A percentile compares a stretch with the other conserved stretches of the same genome.
Evolutionary conservation across 2,113 vertebrate genomes (phyloP).

Genomic region (Syngnathus typhle): DNA sequence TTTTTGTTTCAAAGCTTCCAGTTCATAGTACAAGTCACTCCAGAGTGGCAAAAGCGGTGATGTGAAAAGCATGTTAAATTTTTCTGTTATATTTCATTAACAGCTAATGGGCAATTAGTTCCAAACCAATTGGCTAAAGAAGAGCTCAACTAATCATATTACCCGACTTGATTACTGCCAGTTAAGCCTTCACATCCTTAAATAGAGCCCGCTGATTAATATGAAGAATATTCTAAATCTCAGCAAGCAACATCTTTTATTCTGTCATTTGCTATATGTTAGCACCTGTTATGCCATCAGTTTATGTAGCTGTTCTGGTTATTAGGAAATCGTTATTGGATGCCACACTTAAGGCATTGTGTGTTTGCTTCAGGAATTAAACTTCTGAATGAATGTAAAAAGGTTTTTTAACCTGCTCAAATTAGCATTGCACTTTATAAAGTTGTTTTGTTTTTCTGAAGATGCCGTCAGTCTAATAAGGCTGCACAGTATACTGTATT

Average conservation of each 20-base stretch:
- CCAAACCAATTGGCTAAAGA: background rate
- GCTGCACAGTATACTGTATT: background rate
- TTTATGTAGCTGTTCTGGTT: background rate
- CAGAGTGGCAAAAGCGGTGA: background rate
- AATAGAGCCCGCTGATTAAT: background rate
- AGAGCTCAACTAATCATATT: background rate
- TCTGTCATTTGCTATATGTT: background rate
- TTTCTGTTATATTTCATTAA: background rate
- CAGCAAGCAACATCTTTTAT: background rate
- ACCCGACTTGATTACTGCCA: background rate
- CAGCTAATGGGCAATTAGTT: background rate
- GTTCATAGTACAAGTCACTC: background rate
- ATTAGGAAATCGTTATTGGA: background rate
- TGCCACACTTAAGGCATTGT: background rate
- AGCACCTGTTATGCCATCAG: background rate
- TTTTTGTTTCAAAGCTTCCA: background rate
- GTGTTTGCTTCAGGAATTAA: background rate
- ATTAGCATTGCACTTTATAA: constrained; percentile 27
- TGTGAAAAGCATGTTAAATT: background rate
- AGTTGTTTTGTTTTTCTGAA: background rate
- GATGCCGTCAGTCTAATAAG: background rate
- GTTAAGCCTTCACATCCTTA: background rate
- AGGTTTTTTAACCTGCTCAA: background rate
- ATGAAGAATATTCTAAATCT: background rate
- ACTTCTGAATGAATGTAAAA: constrained; percentile 26